A percentile compares a stretch with the other conserved stretches of the same genome.
Evolutionary conservation across 1,140 invertebrate genomes (phyloP).

Genomic region (Colletes gigas): DNA sequence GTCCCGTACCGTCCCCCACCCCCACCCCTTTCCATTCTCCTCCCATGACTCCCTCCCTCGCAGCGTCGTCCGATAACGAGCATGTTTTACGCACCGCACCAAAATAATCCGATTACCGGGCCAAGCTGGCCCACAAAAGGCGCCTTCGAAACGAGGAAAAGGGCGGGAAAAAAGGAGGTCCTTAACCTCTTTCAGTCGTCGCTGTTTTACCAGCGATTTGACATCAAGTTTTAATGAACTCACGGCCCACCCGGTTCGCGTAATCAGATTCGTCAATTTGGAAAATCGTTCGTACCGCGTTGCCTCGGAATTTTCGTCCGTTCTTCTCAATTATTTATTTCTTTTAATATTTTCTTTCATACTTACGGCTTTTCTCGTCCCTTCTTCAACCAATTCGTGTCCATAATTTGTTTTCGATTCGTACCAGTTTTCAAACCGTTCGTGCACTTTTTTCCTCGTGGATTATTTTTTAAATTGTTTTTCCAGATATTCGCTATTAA

Average conservation of each 20-base stretch:
- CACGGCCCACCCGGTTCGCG: not conserved
- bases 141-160: conserved; percentile 20
- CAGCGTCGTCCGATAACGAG: conserved; percentile 61
- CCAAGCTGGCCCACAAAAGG: conserved; percentile 37
- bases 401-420: too few species aligned
- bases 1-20: not conserved
- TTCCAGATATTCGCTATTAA: too few species aligned
- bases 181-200: conserved; percentile 37
- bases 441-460: too few species aligned
- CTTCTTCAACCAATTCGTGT: too few species aligned
- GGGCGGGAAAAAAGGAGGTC: conserved; percentile 33
- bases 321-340: too few species aligned
- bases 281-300: not conserved
- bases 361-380: too few species aligned
- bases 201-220: conserved; percentile 20
- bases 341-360: too few species aligned
- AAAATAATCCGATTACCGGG: conserved; percentile 68
- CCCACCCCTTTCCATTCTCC: not conserved
- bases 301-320: not conserved
- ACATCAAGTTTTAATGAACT: conserved; percentile 46
- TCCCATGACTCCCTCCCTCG: not conserved
- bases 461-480: too few species aligned
- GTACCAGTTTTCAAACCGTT: too few species aligned
- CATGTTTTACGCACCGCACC: conserved; percentile 63
- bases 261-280: conserved; percentile 8